Evolutionary conservation across 1,140 invertebrate species (phyloP), one percentile per base, ranked within the genome.

Genomic region (Oryzaephilus surinamensis): DNA sequence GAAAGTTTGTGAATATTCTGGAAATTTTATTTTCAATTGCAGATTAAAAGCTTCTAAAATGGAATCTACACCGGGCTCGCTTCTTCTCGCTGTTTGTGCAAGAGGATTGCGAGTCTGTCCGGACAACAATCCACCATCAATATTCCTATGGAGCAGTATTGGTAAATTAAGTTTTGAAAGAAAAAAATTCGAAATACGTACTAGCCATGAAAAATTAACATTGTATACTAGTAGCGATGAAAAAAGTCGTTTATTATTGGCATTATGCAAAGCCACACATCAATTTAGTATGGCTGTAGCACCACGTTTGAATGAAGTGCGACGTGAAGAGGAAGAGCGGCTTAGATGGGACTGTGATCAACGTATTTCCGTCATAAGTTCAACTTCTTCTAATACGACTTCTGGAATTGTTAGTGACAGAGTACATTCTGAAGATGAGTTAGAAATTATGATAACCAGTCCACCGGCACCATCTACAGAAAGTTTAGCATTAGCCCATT

Each of bases 111-210:
- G 86, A 61, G 81, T 94, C 29, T 81, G 87, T 43, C 71, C 76
- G 3, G 73, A 80, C 43, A 72, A 77, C 52, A 73, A 77, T 41
- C 71, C 71, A 13, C 65, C 74, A 2, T 73, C 76, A 20, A 79
- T 78, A 37, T 94, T 94, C 59, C 74, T 88, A 18, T 95, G 92
- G 91, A 84, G 85, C 54, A 86, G 86, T 52, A 95, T 96, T 39
- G 87, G 81, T 30, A 94, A 93, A 66, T 68, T 96, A 6, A 88
- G 85, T 59, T 95, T 94, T 64, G 91, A 95, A 77, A 80, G 90
- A 57, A 94, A 94, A 65, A 96, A 95, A 63, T 96, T 96, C 67
- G 90, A 96, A 69, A 92, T 97, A 48, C 75, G 87, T 28, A 86
- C 85, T 2, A 77, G 82, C 17, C 86, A 87, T 52, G 80, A 82